Percentiles rank a stretch among this genome's conserved stretches.
phyloP scores from a whole-genome alignment of 2,888 invertebrate genomes.

The Auanema freiburgensis region DNA sequence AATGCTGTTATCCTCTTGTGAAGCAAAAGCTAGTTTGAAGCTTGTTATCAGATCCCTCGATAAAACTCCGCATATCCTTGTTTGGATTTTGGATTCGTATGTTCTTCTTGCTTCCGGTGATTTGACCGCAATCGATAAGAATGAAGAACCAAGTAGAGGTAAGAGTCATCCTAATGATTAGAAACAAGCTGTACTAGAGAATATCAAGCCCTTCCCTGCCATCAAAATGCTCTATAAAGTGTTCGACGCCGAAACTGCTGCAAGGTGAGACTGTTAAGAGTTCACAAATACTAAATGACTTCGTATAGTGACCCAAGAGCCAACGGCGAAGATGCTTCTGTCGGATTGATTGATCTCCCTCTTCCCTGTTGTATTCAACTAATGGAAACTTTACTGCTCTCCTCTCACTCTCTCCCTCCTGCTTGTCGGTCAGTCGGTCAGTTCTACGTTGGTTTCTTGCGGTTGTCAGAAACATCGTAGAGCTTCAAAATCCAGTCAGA shows the following conservation, averaged over 20 bases:
- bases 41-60: slow-evolving; percentile 50
- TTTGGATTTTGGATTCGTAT: slow-evolving; percentile 61
- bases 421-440: slow-evolving; percentile 56
- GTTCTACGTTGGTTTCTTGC: slow-evolving; percentile 52
- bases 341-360: slow-evolving; percentile 52
- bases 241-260: slow-evolving; percentile 47
- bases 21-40: slow-evolving; percentile 51
- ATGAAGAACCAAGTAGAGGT: slow-evolving; percentile 20
- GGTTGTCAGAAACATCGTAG: background rate
- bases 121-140: slow-evolving; percentile 1
- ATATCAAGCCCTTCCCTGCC: slow-evolving; percentile 46
- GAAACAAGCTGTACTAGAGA: slow-evolving; percentile 6
- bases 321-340: slow-evolving; percentile 58
- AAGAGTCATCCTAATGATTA: background rate
- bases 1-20: slow-evolving; percentile 49
- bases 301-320: slow-evolving; percentile 56
- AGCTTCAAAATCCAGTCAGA: background rate
- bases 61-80: slow-evolving; percentile 42
- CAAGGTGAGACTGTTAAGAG: slow-evolving; percentile 25
- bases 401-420: slow-evolving; percentile 49
- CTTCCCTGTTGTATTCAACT: slow-evolving; percentile 34
- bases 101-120: slow-evolving; percentile 37
- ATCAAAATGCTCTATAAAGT: slow-evolving; percentile 60
- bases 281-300: background rate
- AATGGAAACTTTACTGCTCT: slow-evolving; percentile 44